phyloP scores from a whole-genome alignment of 2,888 invertebrate genomes.

The Drosophila mayaguana region DNA sequence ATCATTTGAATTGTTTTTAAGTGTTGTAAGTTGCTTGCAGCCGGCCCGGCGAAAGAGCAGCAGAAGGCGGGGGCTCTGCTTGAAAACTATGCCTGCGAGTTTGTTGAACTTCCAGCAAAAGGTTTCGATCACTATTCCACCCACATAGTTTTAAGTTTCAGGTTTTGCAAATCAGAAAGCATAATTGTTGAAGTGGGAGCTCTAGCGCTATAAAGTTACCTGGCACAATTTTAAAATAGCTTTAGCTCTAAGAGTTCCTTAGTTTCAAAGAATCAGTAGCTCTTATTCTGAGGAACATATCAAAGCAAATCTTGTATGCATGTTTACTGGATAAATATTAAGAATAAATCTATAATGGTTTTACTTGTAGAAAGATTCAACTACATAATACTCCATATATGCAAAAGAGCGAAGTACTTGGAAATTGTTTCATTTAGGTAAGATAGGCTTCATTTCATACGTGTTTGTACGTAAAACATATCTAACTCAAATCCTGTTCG shows the following conservation, averaged over 20 bases:
- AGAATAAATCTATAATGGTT: too few species aligned
- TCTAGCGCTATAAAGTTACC: too few species aligned
- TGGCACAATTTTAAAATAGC: background rate
- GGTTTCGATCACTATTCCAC: background rate
- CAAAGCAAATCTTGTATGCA: background rate
- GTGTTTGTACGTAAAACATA: too few species aligned
- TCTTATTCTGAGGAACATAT: background rate
- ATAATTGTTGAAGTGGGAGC: background rate
- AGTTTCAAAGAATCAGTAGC: background rate
- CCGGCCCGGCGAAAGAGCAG: slow-evolving; percentile 19
- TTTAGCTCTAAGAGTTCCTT: background rate
- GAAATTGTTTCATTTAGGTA: too few species aligned
- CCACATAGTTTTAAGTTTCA: background rate
- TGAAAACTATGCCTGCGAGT: slow-evolving; percentile 9
- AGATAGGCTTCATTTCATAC: too few species aligned
- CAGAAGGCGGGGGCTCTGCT: background rate
- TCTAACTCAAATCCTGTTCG: too few species aligned
- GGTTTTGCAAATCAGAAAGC: background rate
- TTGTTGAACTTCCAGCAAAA: slow-evolving; percentile 20
- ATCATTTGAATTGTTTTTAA: slow-evolving; percentile 79
- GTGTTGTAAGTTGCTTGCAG: slow-evolving; percentile 63
- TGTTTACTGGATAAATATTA: too few species aligned
- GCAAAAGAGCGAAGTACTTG: too few species aligned
- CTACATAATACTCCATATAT: too few species aligned
- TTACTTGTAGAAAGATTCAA: too few species aligned